Percentiles rank a stretch among this genome's conserved stretches.
Evolutionary conservation across 37 sponge, comb jelly and placozoan species (phyloP).

Genomic region (Corticium candelabrum): DNA sequence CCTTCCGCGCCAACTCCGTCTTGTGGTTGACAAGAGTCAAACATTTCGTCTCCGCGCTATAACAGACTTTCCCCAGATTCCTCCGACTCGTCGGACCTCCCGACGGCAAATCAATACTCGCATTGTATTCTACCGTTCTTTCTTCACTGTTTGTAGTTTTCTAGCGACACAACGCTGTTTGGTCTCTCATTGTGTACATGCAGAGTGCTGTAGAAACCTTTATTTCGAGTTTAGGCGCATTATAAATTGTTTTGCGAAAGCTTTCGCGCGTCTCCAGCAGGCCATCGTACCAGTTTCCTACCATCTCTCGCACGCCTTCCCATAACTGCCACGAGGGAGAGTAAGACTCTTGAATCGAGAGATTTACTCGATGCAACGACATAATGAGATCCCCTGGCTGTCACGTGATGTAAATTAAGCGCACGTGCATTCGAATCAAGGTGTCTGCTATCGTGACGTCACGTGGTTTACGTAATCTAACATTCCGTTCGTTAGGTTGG

Average conservation of each 20-base stretch:
- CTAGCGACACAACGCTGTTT: no score
- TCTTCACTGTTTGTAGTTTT: no score
- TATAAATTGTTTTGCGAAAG: not conserved
- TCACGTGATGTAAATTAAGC: no score
- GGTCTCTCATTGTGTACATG: no score
- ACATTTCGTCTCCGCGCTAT: slow-evolving; percentile 14
- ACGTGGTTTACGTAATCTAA: no score
- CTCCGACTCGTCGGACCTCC: not conserved
- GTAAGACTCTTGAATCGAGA: slow-evolving; percentile 29
- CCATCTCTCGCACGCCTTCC: slow-evolving; percentile 52
- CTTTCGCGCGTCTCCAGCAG: slow-evolving; percentile 12
- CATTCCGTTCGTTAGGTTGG: no score
- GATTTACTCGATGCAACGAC: no score
- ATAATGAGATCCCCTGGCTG: no score
- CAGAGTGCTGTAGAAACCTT: no score
- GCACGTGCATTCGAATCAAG: no score
- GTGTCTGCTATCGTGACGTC: no score
- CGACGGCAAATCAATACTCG: not conserved
- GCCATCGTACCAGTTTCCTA: slow-evolving; percentile 60
- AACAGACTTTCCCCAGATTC: slow-evolving; percentile 14
- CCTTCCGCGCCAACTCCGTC: slow-evolving; percentile 24
- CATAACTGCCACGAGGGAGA: slow-evolving; percentile 33
- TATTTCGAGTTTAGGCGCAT: not conserved
- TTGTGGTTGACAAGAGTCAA: slow-evolving; percentile 32
- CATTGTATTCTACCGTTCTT: no score